Evolutionary conservation across 1,140 invertebrate genomes (phyloP), one percentile per base, ranked within the genome.

Genomic region (Hylaeus anthracinus): DNA sequence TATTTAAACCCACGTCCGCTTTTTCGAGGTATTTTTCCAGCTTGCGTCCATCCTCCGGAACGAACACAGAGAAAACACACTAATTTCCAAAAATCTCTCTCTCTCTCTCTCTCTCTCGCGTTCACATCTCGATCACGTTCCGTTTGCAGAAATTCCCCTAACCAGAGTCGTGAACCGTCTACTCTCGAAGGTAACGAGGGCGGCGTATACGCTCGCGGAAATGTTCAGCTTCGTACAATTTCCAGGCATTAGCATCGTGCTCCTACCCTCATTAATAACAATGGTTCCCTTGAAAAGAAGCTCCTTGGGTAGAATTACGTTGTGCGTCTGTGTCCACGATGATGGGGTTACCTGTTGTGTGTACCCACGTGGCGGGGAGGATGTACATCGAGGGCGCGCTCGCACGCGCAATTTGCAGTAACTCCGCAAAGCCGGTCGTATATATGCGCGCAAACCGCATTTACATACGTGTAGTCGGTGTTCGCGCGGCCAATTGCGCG

Each of bases 381-480:
- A 60, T 74, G 61, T 75, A 63, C 61, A 60, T 26, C 26, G 61
- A 43, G 15, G 58, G 56, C 39, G 81, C 70, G 72, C 48, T 70
- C 43, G 53, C 81, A 85, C 72, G 84, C 69, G 83, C 64, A 86
- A 86, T 86, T 86, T 86, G 84, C 84, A 86, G 84, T 81, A 81
- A 81, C 84, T 80, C 79, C 41, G 71, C 83, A 86, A 71, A 80
- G 61, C 74, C 55, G 72, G 78, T 48, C 72, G 70, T 86, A 74
- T 84, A 84, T 85, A 84, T 74, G 84, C 84, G 60, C 60, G 53
- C 61, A 70, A 77, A 81, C 72, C 69, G 79, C 83, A 84, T 85
- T 85, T 85, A 85, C 84, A 86, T 86, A 85, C 84, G 83, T 81
- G 84, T 85, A 81, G 48, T 72, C 67, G 74, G 83, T 85, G 83